A percentile compares a stretch with the other conserved stretches of the same genome.
Conservation (phyloP, 2,888 invertebrate species). For the Plebejus argus region DNA sequence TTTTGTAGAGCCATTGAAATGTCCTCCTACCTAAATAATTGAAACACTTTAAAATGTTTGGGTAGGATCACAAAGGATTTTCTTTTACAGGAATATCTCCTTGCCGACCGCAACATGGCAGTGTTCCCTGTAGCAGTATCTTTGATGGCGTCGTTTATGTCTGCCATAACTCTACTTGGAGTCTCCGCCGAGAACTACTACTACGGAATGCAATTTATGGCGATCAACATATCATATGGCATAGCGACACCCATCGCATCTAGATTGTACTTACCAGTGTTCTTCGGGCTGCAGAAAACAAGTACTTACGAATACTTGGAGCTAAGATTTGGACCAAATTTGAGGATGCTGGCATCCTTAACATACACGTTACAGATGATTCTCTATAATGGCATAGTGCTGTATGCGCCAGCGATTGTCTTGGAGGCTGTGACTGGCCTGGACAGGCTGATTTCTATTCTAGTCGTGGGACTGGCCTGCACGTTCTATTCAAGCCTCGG, state of each 20-base stretch:
- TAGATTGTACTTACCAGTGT: constrained; percentile 90
- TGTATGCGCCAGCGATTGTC: constrained; percentile 96
- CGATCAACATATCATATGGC: constrained; percentile 88
- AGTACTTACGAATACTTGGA: constrained; percentile 97
- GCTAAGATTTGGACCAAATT: constrained; percentile 88
- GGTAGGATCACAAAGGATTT: background rate
- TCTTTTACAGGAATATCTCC: constrained; percentile 86
- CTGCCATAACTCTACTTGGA: constrained; percentile 93
- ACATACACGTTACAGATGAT: constrained; percentile 95
- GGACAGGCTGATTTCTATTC: constrained; percentile 85
- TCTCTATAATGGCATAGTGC: constrained; percentile 93
- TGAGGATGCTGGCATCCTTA: constrained; percentile 89
- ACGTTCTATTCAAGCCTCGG: constrained; percentile 94
- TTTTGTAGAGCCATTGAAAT: too few species aligned
- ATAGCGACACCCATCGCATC: constrained; percentile 89
- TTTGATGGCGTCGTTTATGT: constrained; percentile 96
- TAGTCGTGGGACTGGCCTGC: constrained; percentile 88
- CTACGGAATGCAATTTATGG: constrained; percentile 89
- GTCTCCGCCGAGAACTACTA: constrained; percentile 93
- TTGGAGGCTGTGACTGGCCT: constrained; percentile 92
- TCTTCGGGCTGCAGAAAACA: constrained; percentile 90
- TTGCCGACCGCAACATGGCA: constrained; percentile 91
- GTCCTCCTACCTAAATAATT: too few species aligned
- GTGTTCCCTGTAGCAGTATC: constrained; percentile 92
- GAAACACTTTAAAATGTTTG: too few species aligned